Evolutionary conservation across 2,888 invertebrate species (phyloP).

Genomic region (Lasioglossum morio): DNA sequence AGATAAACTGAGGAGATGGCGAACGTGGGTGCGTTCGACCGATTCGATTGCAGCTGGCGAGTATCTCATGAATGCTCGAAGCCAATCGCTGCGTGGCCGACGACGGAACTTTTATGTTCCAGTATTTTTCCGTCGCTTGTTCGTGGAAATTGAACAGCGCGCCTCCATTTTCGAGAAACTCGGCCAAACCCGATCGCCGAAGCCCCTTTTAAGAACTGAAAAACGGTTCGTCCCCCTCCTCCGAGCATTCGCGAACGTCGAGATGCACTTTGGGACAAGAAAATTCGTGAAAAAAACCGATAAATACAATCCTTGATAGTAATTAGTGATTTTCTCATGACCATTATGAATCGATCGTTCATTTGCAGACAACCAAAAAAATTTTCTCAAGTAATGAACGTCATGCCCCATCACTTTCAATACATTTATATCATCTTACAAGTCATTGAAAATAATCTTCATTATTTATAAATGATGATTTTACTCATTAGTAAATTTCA

Average conservation of each 20-base stretch:
- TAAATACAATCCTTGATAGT: not conserved
- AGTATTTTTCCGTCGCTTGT: not conserved
- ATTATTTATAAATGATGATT: not conserved
- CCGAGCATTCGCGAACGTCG: not conserved
- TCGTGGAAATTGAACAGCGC: not conserved
- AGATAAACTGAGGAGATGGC: slow-evolving; percentile 54
- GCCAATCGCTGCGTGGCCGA: not conserved
- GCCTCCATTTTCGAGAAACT: not conserved
- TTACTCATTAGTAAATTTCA: not conserved
- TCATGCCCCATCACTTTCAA: too few relatives aligned
- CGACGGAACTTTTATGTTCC: not conserved
- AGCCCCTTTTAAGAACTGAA: not conserved
- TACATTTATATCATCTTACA: not conserved
- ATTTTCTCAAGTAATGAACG: too few relatives aligned
- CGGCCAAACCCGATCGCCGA: not conserved
- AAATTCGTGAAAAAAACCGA: too few relatives aligned
- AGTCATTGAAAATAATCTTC: not conserved
- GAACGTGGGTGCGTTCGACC: slow-evolving; percentile 53
- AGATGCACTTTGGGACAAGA: not conserved
- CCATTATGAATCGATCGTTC: too few relatives aligned
- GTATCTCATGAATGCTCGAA: not conserved
- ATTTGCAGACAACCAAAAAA: too few relatives aligned
- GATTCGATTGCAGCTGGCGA: slow-evolving; percentile 38
- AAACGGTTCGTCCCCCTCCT: not conserved
- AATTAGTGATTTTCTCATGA: too few relatives aligned